Conservation (phyloP, 2,888 invertebrate genomes). For the Trachelus stipa region DNA sequence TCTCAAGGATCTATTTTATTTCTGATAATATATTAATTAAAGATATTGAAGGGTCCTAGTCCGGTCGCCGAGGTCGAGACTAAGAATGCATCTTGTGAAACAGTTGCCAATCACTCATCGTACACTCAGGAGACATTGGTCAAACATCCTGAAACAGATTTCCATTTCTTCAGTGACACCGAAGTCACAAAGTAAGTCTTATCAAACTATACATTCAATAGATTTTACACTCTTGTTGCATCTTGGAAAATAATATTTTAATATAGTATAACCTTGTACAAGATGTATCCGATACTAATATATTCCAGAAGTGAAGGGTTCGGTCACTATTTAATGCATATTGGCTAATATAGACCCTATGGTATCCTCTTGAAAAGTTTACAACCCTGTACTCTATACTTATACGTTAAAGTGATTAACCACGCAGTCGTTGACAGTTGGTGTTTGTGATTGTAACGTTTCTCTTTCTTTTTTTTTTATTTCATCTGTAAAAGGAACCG, state of each 20-base stretch:
- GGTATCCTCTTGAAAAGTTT: neutral
- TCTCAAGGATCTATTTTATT: neutral
- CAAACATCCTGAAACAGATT: slow-evolving; percentile 73
- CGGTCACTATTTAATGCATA: neutral
- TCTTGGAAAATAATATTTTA: neutral
- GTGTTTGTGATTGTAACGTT: slow-evolving; percentile 34
- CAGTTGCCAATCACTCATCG: slow-evolving; percentile 18
- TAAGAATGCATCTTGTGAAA: slow-evolving; percentile 29
- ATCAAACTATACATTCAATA: neutral
- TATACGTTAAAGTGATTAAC: neutral
- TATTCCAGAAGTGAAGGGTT: neutral
- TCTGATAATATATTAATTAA: slow-evolving; percentile 28
- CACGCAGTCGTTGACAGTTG: slow-evolving; percentile 17
- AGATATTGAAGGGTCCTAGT: slow-evolving; percentile 48
- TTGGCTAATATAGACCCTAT: too few relatives aligned
- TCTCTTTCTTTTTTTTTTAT: slow-evolving; percentile 35
- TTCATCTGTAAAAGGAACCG: slow-evolving; percentile 62
- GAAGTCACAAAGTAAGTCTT: slow-evolving; percentile 76
- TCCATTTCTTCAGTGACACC: slow-evolving; percentile 94
- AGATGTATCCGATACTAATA: neutral
- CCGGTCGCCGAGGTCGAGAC: slow-evolving; percentile 47
- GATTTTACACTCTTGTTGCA: neutral
- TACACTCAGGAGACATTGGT: slow-evolving; percentile 62
- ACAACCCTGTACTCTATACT: too few relatives aligned
- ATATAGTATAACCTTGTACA: neutral